Conservation (phyloP, 2,888 invertebrate species). For the Protophormia terraenovae region DNA sequence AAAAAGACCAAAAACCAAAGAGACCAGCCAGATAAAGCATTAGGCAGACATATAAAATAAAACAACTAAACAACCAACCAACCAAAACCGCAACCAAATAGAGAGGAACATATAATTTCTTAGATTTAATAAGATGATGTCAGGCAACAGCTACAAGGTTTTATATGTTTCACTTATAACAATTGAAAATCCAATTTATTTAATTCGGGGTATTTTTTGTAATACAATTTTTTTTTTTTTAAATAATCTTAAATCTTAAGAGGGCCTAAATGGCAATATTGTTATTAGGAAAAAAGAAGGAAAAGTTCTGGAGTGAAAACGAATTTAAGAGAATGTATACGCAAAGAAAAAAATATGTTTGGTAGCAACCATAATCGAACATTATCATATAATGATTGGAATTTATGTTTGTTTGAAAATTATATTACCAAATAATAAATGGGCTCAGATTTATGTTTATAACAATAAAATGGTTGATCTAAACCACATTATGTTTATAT, state of each 20-base stretch:
- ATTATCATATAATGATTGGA: too few relatives aligned
- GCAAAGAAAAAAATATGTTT: too few relatives aligned
- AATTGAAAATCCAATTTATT: slow-evolving; percentile 21
- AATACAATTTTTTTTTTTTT: not conserved
- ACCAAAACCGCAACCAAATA: not conserved
- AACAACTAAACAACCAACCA: not conserved
- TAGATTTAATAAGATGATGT: not conserved
- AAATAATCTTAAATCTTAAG: not conserved
- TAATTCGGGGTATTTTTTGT: not conserved
- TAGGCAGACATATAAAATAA: not conserved
- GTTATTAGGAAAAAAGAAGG: not conserved
- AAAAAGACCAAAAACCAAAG: not conserved
- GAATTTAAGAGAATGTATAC: too few relatives aligned
- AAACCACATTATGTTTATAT: too few relatives aligned
- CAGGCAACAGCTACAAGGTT: not conserved
- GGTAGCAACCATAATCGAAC: too few relatives aligned
- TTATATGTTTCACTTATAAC: not conserved
- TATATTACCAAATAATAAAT: too few relatives aligned
- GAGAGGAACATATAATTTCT: not conserved
- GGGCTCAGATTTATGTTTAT: too few relatives aligned
- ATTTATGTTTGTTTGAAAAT: too few relatives aligned
- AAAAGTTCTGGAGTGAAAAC: not conserved
- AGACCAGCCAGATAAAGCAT: not conserved
- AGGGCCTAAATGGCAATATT: not conserved
- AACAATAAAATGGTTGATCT: too few relatives aligned